Conservation (phyloP, 1,140 invertebrate genomes). For the Euwallacea similis region DNA sequence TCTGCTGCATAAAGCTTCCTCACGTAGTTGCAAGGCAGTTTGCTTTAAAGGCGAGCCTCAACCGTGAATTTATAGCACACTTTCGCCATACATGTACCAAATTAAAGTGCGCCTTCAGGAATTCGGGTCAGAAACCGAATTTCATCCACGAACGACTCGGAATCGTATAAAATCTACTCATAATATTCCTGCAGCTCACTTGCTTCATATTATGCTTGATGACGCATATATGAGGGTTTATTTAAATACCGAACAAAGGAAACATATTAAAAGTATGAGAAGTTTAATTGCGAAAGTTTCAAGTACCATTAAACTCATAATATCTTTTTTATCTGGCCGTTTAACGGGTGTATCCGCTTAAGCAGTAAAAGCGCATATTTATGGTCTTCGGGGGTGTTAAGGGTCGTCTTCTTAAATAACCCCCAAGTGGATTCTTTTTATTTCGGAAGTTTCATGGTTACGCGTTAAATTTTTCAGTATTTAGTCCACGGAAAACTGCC, state of each 20-base stretch:
- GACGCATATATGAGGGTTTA: constrained; percentile 13
- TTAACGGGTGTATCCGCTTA: constrained; percentile 23
- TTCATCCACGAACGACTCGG: constrained; percentile 18
- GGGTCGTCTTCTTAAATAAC: neutral
- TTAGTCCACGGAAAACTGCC: too few species aligned
- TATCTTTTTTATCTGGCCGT: constrained; percentile 16
- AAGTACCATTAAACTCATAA: constrained; percentile 23
- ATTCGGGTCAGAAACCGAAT: constrained; percentile 19
- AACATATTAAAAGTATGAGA: constrained; percentile 23
- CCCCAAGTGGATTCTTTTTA: neutral
- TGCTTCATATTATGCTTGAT: constrained; percentile 16
- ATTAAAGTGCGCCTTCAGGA: constrained; percentile 23
- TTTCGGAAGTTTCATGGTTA: neutral
- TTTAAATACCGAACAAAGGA: neutral
- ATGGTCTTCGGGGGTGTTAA: constrained; percentile 5
- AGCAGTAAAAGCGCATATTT: constrained; percentile 17
- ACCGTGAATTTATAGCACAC: neutral
- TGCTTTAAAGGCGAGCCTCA: too few species aligned
- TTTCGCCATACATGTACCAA: constrained; percentile 16
- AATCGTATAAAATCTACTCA: constrained; percentile 15
- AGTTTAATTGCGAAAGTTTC: constrained; percentile 24
- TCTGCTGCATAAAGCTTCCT: too few species aligned
- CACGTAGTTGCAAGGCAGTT: too few species aligned
- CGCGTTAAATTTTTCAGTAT: neutral
- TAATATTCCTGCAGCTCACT: constrained; percentile 9